Evolutionary conservation across 1,140 invertebrate genomes (phyloP).

Genomic region (Ganaspis sp.): DNA sequence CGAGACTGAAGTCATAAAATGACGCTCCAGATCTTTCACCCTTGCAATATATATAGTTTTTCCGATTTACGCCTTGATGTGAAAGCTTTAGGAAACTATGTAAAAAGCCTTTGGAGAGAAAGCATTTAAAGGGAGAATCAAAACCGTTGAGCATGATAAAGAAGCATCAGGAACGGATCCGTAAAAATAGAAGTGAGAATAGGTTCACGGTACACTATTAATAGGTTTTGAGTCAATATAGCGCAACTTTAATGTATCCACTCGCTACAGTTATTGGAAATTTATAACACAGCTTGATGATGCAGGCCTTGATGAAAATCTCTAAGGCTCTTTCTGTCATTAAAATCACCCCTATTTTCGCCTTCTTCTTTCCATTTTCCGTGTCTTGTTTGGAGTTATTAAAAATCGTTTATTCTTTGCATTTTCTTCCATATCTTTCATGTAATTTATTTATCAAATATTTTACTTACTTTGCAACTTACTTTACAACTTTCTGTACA

Average conservation of each 20-base stretch:
- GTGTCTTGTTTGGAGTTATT: background rate
- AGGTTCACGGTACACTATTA: conserved; percentile 56
- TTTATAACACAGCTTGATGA: conserved; percentile 42
- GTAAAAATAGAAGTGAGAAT: conserved; percentile 59
- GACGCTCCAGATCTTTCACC: conserved; percentile 24
- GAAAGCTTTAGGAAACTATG: conserved; percentile 1
- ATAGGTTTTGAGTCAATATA: conserved; percentile 55
- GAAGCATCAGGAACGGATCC: conserved; percentile 45
- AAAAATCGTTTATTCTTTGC: background rate
- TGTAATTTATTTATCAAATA: too few relatives aligned
- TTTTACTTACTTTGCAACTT: too few relatives aligned
- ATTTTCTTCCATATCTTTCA: too few relatives aligned
- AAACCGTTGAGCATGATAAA: conserved; percentile 32
- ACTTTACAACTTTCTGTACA: too few relatives aligned
- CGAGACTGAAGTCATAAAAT: conserved; percentile 20
- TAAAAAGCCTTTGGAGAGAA: conserved; percentile 35
- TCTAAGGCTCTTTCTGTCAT: background rate
- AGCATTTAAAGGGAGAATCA: conserved; percentile 39
- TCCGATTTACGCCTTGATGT: background rate
- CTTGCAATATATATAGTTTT: conserved; percentile 6
- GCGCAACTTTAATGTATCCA: conserved; percentile 49
- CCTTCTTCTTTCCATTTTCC: background rate
- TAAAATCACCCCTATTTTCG: background rate
- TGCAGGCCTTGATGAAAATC: conserved; percentile 20
- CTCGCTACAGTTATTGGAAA: conserved; percentile 54